Evolutionary conservation across 2,888 invertebrate species (phyloP), one percentile per base, ranked within the genome.

Genomic region (Teleogryllus oceanicus): DNA sequence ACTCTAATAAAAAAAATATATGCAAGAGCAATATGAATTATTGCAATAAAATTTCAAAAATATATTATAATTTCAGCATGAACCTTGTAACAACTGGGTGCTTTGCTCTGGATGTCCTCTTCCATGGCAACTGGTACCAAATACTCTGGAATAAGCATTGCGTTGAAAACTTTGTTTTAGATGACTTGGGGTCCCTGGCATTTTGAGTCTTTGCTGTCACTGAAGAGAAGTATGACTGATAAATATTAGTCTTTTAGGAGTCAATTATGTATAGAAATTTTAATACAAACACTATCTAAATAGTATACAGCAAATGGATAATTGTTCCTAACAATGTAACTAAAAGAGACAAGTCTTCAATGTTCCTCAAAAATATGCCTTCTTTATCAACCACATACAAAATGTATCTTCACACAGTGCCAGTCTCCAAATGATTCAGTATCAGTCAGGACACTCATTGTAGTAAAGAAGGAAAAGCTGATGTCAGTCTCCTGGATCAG

Each of bases 401-500:
- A 24, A 24, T 24, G 77, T 50, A n/a, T 50, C n/a, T 77, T 24
- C n/a, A 77, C 49, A 24, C 77, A 49, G 24, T 37, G 49, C 21
- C 75, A 79, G 13, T n/a, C 49, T 20, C 50, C 49, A 78, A 75
- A 49, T 24, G n/a, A 18, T 37, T 49, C 21, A 49, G 74, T 77
- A 82, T 82, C 82, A 82, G 80, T 80, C 82, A 24, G 82, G 82
- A n/a, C 78, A 79, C n/a, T 78, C 50, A 74, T 75, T 75, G 74
- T 79, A 79, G 74, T 75, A 79, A 79, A 79, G 78, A 78, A 78
- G 50, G 50, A 76, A 79, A 74, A 84, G 85, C 85, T 84, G 85
- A 85, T 90, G 90, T 90, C 90, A 90, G 90, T 90, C 90, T 84
- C 90, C 90, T 84, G 90, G 90, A 85, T 90, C 90, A 84, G 88